Evolutionary conservation across 2,113 vertebrate genomes (phyloP).

Genomic region (Alethe diademata): DNA sequence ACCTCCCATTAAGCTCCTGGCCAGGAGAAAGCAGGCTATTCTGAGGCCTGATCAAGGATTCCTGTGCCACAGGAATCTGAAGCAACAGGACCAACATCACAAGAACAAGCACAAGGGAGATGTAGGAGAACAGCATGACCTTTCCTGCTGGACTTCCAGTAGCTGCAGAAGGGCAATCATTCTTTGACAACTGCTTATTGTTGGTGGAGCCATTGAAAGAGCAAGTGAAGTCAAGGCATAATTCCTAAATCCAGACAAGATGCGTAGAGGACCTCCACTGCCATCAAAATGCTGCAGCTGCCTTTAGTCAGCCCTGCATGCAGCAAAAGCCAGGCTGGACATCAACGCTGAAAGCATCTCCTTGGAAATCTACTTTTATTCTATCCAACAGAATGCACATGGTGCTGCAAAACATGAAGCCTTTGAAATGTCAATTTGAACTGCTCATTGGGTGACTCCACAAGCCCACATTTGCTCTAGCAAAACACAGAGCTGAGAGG

Average conservation of each 20-base stretch:
- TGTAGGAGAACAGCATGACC: accelerated
- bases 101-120: neutral
- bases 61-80: neutral
- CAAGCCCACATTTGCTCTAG: neutral
- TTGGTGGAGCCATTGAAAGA: neutral
- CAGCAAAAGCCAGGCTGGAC: neutral
- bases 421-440: neutral
- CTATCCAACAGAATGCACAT: accelerated
- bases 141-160: neutral
- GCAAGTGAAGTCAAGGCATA: neutral
- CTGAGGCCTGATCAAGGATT: neutral
- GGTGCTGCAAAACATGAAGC: neutral
- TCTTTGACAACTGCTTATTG: neutral
- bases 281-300: neutral
- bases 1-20: neutral
- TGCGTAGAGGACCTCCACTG: accelerated
- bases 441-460: neutral
- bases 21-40: neutral
- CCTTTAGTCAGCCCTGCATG: neutral
- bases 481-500: neutral
- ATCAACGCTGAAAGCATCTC: neutral
- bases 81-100: neutral
- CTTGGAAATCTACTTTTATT: neutral
- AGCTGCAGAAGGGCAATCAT: neutral
- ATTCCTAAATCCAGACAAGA: neutral